A percentile compares a stretch with the other conserved stretches of the same genome.
phyloP scores from a whole-genome alignment of 2,888 invertebrate genomes.

The Cacoxenus indagator region DNA sequence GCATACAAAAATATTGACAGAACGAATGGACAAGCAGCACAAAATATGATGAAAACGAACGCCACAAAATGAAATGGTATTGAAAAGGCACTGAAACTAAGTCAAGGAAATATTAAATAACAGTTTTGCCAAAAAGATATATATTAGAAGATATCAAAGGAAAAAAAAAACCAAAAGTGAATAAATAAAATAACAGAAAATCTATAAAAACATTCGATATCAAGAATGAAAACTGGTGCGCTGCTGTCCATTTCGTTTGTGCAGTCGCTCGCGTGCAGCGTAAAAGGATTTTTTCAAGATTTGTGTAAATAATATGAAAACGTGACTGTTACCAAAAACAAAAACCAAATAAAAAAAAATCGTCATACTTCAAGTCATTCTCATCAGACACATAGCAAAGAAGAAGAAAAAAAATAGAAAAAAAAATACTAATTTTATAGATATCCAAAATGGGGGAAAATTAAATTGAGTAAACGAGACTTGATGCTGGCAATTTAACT shows the following conservation, averaged over 20 bases:
- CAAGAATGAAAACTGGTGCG: neutral
- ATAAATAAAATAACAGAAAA: neutral
- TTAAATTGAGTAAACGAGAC: neutral
- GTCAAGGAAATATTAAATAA: conserved; percentile 9
- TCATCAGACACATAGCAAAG: neutral
- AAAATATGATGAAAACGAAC: neutral
- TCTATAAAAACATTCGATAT: neutral
- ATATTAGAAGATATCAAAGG: neutral
- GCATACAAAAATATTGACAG: conserved; percentile 5
- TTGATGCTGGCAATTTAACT: neutral
- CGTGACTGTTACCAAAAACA: neutral
- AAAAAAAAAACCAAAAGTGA: neutral
- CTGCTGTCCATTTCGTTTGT: conserved; percentile 1
- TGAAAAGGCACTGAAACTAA: neutral
- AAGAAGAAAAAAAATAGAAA: neutral
- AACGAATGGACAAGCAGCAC: neutral
- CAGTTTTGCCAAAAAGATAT: neutral
- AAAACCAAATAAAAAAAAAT: neutral
- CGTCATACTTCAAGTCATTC: neutral
- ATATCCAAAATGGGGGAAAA: neutral
- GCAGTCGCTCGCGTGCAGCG: neutral
- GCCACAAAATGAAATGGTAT: neutral
- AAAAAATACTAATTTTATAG: no score
- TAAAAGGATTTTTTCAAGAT: conserved; percentile 12
- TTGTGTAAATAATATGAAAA: conserved; percentile 8